These are phyloP conservation scores for Dasypus novemcinctus DNA, from an alignment of 2,113 vertebrate genomes.

Conservation along the genomic window DNA sequence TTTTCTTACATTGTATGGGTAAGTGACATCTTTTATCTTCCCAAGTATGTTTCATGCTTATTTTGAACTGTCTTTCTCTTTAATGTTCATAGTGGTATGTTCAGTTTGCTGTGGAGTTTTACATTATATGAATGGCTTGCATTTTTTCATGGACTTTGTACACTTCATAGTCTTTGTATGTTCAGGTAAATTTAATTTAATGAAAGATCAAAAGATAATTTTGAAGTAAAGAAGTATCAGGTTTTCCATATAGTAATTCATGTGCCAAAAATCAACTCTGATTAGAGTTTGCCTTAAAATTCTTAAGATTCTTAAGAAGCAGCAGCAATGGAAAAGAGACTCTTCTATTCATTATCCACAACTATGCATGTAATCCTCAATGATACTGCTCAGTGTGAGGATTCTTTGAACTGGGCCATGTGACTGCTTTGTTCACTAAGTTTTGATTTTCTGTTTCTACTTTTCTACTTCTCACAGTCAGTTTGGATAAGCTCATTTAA, in stretches of 20 bases:
- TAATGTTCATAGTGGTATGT: background rate
- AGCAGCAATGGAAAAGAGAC: background rate
- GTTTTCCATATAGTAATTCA: background rate
- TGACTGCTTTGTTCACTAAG: background rate
- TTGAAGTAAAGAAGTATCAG: background rate
- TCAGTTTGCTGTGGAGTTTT: background rate
- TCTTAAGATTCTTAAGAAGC: background rate
- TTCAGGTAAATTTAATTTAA: background rate
- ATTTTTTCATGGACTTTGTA: background rate
- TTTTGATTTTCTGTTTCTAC: background rate
- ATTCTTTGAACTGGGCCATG: background rate
- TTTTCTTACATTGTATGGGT: no score
- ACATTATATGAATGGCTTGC: background rate
- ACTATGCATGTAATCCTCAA: accelerated
- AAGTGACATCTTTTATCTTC: no score
- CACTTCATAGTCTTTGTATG: background rate
- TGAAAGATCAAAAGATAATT: background rate
- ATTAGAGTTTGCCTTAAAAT: background rate
- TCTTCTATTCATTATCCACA: background rate
- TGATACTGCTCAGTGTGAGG: no score
- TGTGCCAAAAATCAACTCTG: background rate
- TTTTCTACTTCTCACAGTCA: background rate
- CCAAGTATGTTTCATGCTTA: background rate
- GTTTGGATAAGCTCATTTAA: background rate
- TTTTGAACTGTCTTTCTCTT: background rate